Base-by-base conservation (phyloP, 2,797 vertebrate species). In the Halcyon leucocephala region DNA sequence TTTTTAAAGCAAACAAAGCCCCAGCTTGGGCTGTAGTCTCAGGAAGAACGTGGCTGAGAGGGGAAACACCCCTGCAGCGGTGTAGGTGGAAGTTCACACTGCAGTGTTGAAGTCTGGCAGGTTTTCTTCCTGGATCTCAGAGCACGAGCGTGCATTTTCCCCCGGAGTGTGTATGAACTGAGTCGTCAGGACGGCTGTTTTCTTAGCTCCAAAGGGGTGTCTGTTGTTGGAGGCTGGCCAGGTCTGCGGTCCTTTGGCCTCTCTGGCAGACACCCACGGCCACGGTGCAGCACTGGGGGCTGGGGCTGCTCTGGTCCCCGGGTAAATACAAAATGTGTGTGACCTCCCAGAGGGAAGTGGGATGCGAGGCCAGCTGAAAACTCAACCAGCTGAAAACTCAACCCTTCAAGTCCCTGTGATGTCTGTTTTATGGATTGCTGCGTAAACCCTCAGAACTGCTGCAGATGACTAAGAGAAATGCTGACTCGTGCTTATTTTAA, bases 11-110 rank as follows among this genome's bases (percentile, higher is more conserved):
- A 77, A 33, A 26, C 15, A 8, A 55, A 65, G 7, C 19, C 24
- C 6, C 12, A 51, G 25, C 12, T 22, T 64, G 62, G 65, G 17
- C 86, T 60, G 22, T 42, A 11, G 31, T 48, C 29, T 44, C 3
- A 2, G 54, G 26, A 71, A 33, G 35, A 86, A 1, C 6, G 1
- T 0, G 7, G 19, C 39, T 72, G 61, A 69, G 82, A 73, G n/a
- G 12, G 31, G 29, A 61, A 10, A 33, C 46, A 17, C 0, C 0
- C 42, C 57, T 90, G 48, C 3, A 1, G 51, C 0, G 0, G 7
- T 64, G 19, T 31, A 31, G 58, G 9, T 35, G 26, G n/a, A 44
- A 48, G 21, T 51, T 95, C 26, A 33, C n/a, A 69, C 29, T 60
- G 16, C 58, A 69, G 44, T 3, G 1, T 13, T 3, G 1, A 54